These are phyloP conservation scores for Arvicanthis niloticus DNA, from an alignment of 2,113 vertebrate genomes.

Conservation along the genomic window DNA sequence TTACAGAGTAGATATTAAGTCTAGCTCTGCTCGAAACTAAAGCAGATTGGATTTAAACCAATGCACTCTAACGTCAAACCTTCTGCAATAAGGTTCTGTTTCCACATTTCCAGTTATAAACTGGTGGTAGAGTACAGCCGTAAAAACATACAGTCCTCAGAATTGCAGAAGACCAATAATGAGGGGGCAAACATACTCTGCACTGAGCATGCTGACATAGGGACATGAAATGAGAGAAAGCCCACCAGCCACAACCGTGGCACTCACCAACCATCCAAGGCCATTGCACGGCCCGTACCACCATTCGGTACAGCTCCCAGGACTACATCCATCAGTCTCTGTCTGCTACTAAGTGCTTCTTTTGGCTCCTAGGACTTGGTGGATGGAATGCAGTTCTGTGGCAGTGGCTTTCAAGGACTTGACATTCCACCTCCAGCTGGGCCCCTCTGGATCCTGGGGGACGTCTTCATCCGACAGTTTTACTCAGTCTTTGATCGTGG, in stretches of 20 bases:
- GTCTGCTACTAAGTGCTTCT: not conserved
- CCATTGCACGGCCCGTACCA: fast-evolving
- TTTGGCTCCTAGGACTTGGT: constrained; percentile 70
- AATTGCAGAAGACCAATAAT: not conserved
- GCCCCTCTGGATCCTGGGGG: constrained; percentile 88
- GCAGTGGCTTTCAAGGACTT: constrained; percentile 86
- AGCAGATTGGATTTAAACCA: not conserved
- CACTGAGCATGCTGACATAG: not conserved
- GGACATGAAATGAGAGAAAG: not conserved
- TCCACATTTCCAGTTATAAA: not conserved
- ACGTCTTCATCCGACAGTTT: constrained; percentile 89
- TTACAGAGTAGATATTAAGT: not conserved
- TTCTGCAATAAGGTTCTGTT: not conserved
- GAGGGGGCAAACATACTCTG: not conserved
- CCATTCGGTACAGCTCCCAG: not conserved
- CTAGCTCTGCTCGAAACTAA: not conserved
- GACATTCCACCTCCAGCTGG: constrained; percentile 84
- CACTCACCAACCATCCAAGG: not conserved
- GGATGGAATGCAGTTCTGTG: constrained; percentile 75
- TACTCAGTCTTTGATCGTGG: constrained; percentile 89
- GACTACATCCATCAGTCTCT: not conserved
- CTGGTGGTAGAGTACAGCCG: not conserved
- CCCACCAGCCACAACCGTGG: not conserved
- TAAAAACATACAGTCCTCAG: not conserved
- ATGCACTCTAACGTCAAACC: not conserved